Percentiles rank a stretch among this genome's conserved stretches.
phyloP scores from a whole-genome alignment of 1,140 invertebrate genomes.

The Zaprionus africanus region DNA sequence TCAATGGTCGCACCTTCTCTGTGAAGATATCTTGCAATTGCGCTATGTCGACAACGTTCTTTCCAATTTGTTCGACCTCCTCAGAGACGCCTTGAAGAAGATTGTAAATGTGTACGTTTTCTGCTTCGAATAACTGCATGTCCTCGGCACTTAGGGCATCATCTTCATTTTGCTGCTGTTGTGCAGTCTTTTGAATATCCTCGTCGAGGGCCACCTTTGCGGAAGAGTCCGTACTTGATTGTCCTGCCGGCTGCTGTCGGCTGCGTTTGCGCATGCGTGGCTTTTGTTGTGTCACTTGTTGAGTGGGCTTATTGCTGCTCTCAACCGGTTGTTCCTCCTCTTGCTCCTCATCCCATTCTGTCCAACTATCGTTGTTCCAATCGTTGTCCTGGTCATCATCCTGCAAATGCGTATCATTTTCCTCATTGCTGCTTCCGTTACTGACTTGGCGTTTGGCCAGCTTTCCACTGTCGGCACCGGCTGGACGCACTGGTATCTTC shows the following conservation, averaged over 20 bases:
- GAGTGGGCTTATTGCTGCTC: neutral
- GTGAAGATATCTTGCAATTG: slow-evolving; percentile 98
- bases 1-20: slow-evolving; percentile 91
- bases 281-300: slow-evolving; percentile 28
- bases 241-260: slow-evolving; percentile 12
- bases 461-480: slow-evolving; percentile 50
- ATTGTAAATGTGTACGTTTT: slow-evolving; percentile 93
- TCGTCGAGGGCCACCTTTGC: slow-evolving; percentile 77
- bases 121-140: slow-evolving; percentile 94
- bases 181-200: slow-evolving; percentile 69
- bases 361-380: slow-evolving; percentile 68
- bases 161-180: slow-evolving; percentile 79
- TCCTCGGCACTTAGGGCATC: slow-evolving; percentile 93
- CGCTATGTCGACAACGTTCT: slow-evolving; percentile 97
- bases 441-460: slow-evolving; percentile 32
- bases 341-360: slow-evolving; percentile 59
- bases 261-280: slow-evolving; percentile 58
- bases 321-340: slow-evolving; percentile 25
- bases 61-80: slow-evolving; percentile 94
- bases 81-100: slow-evolving; percentile 92
- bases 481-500: slow-evolving; percentile 78
- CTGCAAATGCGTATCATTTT: neutral
- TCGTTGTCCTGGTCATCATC: slow-evolving; percentile 48
- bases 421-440: slow-evolving; percentile 19
- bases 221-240: slow-evolving; percentile 53